Base-by-base conservation (phyloP, 2,888 invertebrate species). In the Lysandra bellargus region DNA sequence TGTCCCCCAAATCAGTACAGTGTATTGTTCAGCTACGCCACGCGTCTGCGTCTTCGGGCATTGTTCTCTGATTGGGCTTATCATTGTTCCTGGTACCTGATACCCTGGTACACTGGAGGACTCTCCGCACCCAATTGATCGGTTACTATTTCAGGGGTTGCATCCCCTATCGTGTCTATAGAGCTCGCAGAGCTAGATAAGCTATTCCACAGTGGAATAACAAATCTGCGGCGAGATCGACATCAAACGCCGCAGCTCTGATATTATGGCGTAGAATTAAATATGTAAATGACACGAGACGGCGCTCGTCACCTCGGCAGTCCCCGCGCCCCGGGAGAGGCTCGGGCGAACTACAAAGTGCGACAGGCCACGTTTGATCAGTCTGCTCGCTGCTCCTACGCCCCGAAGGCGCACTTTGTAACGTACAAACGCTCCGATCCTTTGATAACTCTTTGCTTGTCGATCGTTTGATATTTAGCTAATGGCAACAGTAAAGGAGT, bases 331-430 rank as follows among this genome's bases (percentile, higher is more conserved):
- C 75, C 79, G 61, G 79, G 79, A 79, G 30, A 87, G 90, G 90
- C 88, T 93, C 92, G 93, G 92, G 93, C 92, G 89, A 91, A 91
- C 91, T 90, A 90, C 88, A 86, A 91, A 86, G 89, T 90, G 88
- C 88, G 86, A 90, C 87, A 88, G 87, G 86, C 90, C 86, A 87
- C 92, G 92, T 91, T 93, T 93, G 93, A 94, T 93, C 93, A 92
- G 93, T 91, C 92, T 87, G 88, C 90, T 91, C 91, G 89, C 49
- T 49, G 89, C 90, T 91, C 91, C 89, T 90, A 87, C 87, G 87
- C 87, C 86, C 92, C 91, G 85, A 83, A 89, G 93, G 89, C 86
- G 80, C 88, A 88, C 93, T 93, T 93, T 93, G 93, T 92, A 86
- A 87, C 89, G 40, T 78, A 69, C 69, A 69, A 69, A 49, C 64